These are phyloP conservation scores for Hemicrepidius hirtus DNA, from an alignment of 2,888 invertebrate species.

Conservation along the genomic window DNA sequence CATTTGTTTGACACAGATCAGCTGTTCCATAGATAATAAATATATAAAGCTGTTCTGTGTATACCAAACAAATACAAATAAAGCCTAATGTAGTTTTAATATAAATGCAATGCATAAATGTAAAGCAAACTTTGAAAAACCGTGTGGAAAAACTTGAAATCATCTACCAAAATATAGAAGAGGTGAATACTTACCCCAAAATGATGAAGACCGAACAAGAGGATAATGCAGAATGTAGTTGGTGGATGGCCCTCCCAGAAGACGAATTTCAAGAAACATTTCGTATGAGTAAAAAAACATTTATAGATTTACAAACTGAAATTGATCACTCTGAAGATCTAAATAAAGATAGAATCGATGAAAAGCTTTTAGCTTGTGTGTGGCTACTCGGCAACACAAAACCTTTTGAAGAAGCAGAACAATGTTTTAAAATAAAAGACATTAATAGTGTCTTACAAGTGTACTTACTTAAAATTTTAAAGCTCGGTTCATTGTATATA, in stretches of 20 bases:
- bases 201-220: background rate
- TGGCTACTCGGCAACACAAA: conserved; percentile 58
- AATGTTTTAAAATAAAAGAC: conserved; percentile 49
- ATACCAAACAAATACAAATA: no score
- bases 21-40: no score
- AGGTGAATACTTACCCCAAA: background rate
- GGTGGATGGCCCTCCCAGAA: conserved; percentile 46
- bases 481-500: conserved; percentile 53
- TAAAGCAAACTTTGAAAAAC: no score
- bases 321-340: conserved; percentile 51
- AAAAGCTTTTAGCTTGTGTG: conserved; percentile 51
- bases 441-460: conserved; percentile 48
- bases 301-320: conserved; percentile 56
- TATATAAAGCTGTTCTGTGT: no score
- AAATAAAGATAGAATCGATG: conserved; percentile 51
- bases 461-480: conserved; percentile 54
- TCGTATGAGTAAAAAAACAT: conserved; percentile 54
- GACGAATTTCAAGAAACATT: conserved; percentile 57
- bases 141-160: no score
- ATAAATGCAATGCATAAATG: no score
- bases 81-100: no score
- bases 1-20: no score
- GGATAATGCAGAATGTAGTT: background rate
- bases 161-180: no score
- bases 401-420: conserved; percentile 52